Evolutionary conservation across 2,888 invertebrate species (phyloP).

Genomic region (Mongoloraphidia duomilia): DNA sequence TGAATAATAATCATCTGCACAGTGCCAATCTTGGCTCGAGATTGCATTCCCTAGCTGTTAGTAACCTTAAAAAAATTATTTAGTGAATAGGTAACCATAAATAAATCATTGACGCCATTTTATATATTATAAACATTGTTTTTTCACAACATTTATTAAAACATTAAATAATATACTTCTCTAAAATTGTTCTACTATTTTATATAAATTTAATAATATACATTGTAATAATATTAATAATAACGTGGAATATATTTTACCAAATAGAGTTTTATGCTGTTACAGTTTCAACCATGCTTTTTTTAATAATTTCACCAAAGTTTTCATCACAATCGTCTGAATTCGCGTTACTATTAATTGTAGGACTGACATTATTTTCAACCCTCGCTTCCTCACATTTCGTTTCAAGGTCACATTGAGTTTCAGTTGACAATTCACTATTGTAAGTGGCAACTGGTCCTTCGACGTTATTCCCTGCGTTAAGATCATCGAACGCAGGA

Average conservation of each 20-base stretch:
- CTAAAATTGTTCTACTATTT: constrained; percentile 27
- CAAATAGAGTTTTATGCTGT: constrained; percentile 45
- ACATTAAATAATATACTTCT: constrained; percentile 25
- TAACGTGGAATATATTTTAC: constrained; percentile 3
- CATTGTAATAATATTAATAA: constrained; percentile 9
- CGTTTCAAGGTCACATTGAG: constrained; percentile 2
- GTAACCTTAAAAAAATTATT: too few relatives aligned
- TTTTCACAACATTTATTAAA: constrained; percentile 35
- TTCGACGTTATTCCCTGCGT: constrained; percentile 26
- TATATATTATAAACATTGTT: constrained; percentile 7
- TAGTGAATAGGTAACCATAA: too few relatives aligned
- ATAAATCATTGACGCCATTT: too few relatives aligned
- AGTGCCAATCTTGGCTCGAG: too few relatives aligned
- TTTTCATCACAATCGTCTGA: constrained; percentile 49
- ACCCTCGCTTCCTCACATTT: constrained; percentile 11
- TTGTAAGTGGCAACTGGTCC: constrained; percentile 8
- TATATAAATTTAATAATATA: constrained; percentile 29
- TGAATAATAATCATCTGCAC: too few relatives aligned
- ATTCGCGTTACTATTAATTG: constrained; percentile 18
- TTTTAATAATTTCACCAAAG: constrained; percentile 84
- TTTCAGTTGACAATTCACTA: neutral
- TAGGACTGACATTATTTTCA: constrained; percentile 12
- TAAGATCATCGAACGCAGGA: constrained; percentile 35
- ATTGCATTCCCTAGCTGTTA: too few relatives aligned
- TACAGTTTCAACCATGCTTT: constrained; percentile 83